Conservation (phyloP, 2,888 invertebrate genomes). For the Ophioninae sp. region DNA sequence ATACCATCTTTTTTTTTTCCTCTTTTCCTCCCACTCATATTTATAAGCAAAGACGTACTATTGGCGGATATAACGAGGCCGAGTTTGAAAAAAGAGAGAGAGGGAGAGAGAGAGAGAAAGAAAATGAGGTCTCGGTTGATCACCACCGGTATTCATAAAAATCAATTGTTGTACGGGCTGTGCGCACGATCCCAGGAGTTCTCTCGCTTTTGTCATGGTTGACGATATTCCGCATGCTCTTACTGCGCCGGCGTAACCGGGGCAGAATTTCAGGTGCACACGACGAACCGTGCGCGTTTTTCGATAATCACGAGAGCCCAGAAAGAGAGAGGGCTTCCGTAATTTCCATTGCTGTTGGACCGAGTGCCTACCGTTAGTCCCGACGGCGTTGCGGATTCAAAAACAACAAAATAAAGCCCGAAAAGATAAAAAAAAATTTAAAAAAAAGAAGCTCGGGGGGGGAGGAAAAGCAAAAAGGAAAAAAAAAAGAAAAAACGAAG, state of each 20-base stretch:
- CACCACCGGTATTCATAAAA: neutral
- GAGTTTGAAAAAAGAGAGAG: neutral
- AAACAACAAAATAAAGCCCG: neutral
- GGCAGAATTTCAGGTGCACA: slow-evolving; percentile 29
- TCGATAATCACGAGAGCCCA: slow-evolving; percentile 33
- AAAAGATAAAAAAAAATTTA: slow-evolving; percentile 16
- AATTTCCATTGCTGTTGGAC: slow-evolving; percentile 10
- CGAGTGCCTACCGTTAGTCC: slow-evolving; percentile 17
- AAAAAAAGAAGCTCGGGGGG: neutral
- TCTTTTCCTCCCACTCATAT: neutral
- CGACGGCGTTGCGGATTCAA: slow-evolving; percentile 19
- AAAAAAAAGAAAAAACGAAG: slow-evolving; percentile 27
- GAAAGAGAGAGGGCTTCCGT: slow-evolving; percentile 2
- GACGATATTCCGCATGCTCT: slow-evolving; percentile 24
- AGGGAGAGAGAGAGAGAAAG: neutral
- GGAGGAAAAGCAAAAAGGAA: slow-evolving; percentile 1
- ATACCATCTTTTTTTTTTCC: neutral
- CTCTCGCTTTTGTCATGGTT: slow-evolving; percentile 1
- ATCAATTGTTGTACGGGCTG: slow-evolving; percentile 25
- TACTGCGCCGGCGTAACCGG: slow-evolving; percentile 19
- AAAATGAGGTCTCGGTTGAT: slow-evolving; percentile 15
- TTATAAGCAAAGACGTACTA: slow-evolving; percentile 2
- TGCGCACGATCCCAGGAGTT: slow-evolving; percentile 4
- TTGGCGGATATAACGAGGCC: neutral
- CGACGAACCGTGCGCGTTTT: slow-evolving; percentile 5